phyloP scores from a whole-genome alignment of 2,888 invertebrate genomes.

The Reticulitermes lucifugus region DNA sequence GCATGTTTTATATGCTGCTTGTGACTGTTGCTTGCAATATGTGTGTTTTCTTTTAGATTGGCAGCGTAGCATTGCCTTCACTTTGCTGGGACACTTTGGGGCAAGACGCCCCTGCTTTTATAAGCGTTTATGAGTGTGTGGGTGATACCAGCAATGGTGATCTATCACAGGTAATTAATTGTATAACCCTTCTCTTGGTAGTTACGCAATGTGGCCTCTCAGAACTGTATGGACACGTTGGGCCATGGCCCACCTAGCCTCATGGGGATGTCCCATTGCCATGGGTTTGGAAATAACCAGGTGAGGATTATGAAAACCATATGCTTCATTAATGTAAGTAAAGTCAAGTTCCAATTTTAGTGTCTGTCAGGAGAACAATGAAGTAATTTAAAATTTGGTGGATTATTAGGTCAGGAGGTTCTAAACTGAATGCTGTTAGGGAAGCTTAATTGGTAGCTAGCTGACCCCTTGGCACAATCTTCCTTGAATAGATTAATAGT shows the following conservation, averaged over 20 bases:
- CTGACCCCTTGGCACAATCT: too few relatives aligned
- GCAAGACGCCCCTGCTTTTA: constrained; percentile 52
- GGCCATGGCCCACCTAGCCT: constrained; percentile 92
- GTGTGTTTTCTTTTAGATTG: constrained; percentile 50
- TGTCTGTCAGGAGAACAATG: too few relatives aligned
- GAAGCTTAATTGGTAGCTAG: too few relatives aligned
- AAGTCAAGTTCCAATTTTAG: too few relatives aligned
- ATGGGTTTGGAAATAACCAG: constrained; percentile 95
- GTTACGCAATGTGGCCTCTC: constrained; percentile 83
- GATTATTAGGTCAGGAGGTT: too few relatives aligned
- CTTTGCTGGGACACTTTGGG: constrained; percentile 54
- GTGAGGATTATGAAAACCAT: constrained; percentile 60
- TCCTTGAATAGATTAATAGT: too few relatives aligned
- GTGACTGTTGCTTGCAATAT: neutral
- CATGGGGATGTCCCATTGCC: constrained; percentile 92
- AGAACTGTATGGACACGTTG: constrained; percentile 92
- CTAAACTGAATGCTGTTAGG: too few relatives aligned
- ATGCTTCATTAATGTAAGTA: too few relatives aligned
- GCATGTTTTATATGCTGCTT: neutral
- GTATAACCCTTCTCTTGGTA: constrained; percentile 56
- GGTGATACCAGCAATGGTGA: constrained; percentile 44
- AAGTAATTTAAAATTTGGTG: too few relatives aligned
- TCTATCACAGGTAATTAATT: constrained; percentile 28
- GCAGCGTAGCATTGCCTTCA: constrained; percentile 49
- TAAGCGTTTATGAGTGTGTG: constrained; percentile 52